Conservation (phyloP, 1,140 invertebrate genomes). For the Euwallacea fornicatus region DNA sequence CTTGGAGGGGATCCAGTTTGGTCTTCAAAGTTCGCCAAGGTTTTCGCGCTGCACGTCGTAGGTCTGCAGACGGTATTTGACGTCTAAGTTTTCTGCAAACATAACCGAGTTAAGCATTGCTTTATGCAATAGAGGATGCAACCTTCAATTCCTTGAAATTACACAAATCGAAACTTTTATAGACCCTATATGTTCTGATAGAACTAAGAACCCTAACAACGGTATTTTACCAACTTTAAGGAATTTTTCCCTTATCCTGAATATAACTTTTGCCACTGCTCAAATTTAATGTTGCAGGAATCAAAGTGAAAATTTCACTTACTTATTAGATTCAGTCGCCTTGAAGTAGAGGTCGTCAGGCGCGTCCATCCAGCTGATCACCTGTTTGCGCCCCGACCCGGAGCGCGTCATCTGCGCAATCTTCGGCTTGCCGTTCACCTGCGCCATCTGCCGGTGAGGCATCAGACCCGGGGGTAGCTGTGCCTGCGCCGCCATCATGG, state of each 20-base stretch:
- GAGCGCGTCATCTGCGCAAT: conserved; percentile 67
- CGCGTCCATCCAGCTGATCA: conserved; percentile 97
- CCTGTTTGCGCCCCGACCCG: conserved; percentile 75
- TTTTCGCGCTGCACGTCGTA: conserved; percentile 85
- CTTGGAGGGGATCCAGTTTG: conserved; percentile 46
- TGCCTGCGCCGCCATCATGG: conserved; percentile 56
- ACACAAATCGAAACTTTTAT: no score
- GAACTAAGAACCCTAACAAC: no score
- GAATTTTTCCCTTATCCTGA: no score
- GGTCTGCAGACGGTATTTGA: conserved; percentile 75
- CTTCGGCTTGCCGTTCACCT: conserved; percentile 73
- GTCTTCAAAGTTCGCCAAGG: conserved; percentile 77
- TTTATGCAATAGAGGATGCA: no score
- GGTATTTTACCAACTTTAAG: background rate
- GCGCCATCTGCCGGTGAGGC: conserved; percentile 63
- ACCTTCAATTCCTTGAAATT: no score
- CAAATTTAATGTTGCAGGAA: no score
- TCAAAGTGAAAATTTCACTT: conserved; percentile 52
- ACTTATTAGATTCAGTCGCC: conserved; percentile 88
- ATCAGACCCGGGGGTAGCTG: conserved; percentile 59
- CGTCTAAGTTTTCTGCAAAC: conserved; percentile 77
- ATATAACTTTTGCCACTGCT: no score
- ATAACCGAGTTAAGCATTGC: background rate
- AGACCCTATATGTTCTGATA: no score
- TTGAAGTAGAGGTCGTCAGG: conserved; percentile 96